phyloP scores from a whole-genome alignment of 2,888 invertebrate species.

The Drosophila glabriapex region DNA sequence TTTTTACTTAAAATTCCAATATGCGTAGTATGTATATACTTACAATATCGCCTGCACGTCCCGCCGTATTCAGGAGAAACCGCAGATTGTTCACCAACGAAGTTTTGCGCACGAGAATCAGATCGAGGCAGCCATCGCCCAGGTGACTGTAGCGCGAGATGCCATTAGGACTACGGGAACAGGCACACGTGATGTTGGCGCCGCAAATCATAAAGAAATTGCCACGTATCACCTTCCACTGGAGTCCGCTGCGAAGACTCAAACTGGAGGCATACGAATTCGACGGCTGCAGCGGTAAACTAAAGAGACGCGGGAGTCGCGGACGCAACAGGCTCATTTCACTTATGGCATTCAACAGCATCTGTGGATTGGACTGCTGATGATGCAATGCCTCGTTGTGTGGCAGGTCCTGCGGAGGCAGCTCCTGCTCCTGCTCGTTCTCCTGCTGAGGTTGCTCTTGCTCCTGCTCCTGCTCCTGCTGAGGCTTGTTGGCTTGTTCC shows the following conservation, averaged over 20 bases:
- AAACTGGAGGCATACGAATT: constrained; percentile 30
- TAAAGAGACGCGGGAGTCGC: constrained; percentile 39
- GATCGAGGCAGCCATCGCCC: constrained; percentile 92
- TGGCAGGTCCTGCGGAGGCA: not conserved
- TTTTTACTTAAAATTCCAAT: too few relatives aligned
- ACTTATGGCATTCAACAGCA: constrained; percentile 29
- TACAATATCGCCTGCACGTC: constrained; percentile 89
- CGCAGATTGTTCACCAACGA: constrained; percentile 90
- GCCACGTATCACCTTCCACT: constrained; percentile 89
- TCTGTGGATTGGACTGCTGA: constrained; percentile 3
- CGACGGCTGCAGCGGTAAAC: constrained; percentile 39
- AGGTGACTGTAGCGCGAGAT: constrained; percentile 92
- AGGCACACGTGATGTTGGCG: constrained; percentile 91
- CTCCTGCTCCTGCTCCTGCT: not conserved
- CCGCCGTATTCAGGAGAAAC: constrained; percentile 88
- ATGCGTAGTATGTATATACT: constrained; percentile 63
- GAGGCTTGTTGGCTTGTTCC: not conserved
- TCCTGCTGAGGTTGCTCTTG: not conserved
- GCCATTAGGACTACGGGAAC: constrained; percentile 90
- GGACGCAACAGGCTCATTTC: constrained; percentile 58
- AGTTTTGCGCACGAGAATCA: constrained; percentile 91
- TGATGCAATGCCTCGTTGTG: not conserved
- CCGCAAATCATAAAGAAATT: constrained; percentile 92
- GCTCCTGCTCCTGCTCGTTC: constrained; percentile 3
- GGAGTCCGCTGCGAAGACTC: constrained; percentile 43